Evolutionary conservation across 2,113 vertebrate genomes (phyloP), one percentile per base, ranked within the genome.

Genomic region (Oreotrochilus melanogaster): DNA sequence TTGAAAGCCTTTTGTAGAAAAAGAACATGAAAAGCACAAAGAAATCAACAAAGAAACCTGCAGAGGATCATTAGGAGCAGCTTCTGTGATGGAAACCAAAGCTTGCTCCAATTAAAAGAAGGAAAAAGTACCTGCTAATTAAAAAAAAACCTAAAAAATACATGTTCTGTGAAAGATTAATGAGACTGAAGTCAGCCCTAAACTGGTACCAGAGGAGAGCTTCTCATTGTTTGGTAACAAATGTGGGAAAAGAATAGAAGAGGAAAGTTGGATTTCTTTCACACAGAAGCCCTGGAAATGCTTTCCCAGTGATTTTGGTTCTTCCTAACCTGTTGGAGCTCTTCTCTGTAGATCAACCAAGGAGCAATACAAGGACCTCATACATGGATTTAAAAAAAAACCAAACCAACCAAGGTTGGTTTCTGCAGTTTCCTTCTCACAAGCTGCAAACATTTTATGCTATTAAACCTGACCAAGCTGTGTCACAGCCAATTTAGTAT

Each of bases 401-500:
- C 35, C 17, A 82, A 48, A 45, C 39, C 39, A 39, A 11, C 7
- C 12, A 9, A 65, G 24, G 33, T n/a, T 93, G 85, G 33, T 33
- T 88, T 79, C 62, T 48, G 33, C 78, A 58, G 69, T 86, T 93
- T 72, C n/a, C 60, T 88, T 51, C 65, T 67, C 88, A 33, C n/a
- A 76, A 78, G 24, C 86, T 56, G 61, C 56, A 91, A 93, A 80
- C 31, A 83, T 66, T 80, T 86, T 33, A 18, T 64, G 60, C 53
- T 74, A 70, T 92, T 89, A 73, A 95, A 96, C 47, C 74, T 80
- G 78, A 83, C 89, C 93, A 87, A 88, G 48, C 69, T 71, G 67
- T 83, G 88, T 92, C 93, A 88, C 75, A 75, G 88, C 50, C 90
- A 91, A 89, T 95, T 96, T 88, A 65, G 87, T 37, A 70, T 78